phyloP scores from a whole-genome alignment of 2,888 invertebrate genomes.

The Philhelius pedissequus region DNA sequence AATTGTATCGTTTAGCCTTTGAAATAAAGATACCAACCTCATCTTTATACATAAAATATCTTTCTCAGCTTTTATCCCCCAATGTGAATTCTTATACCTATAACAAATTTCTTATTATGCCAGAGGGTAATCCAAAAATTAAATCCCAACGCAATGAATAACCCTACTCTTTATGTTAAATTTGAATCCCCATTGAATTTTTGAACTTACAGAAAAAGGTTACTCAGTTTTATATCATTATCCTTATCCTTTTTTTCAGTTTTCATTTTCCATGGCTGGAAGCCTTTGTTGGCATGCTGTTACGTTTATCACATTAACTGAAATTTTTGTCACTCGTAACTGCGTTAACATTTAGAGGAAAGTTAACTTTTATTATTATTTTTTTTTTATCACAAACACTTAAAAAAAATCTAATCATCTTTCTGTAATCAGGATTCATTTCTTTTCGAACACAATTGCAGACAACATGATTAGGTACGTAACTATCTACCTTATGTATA shows the following conservation, averaged over 20 bases:
- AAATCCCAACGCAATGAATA: no score
- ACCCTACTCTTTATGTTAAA: neutral
- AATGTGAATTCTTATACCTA: neutral
- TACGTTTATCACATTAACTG: constrained; percentile 1
- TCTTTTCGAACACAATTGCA: neutral
- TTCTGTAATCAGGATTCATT: neutral
- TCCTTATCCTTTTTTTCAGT: neutral
- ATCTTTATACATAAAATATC: neutral
- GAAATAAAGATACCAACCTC: neutral
- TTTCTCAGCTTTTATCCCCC: neutral
- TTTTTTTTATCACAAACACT: neutral
- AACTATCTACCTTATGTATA: no score
- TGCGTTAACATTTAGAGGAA: neutral
- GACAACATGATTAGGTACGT: no score
- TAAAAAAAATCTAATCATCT: neutral
- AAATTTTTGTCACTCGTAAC: constrained; percentile 16
- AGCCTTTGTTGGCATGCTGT: constrained; percentile 1
- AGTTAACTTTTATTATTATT: neutral
- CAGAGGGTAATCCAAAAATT: neutral
- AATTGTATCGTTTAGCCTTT: neutral
- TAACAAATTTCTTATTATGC: neutral
- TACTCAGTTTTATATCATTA: neutral
- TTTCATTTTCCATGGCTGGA: constrained; percentile 1
- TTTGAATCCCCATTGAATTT: neutral
- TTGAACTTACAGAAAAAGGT: no score